Evolutionary conservation across 2,113 vertebrate genomes (phyloP).

Genomic region (Larimichthys crocea): DNA sequence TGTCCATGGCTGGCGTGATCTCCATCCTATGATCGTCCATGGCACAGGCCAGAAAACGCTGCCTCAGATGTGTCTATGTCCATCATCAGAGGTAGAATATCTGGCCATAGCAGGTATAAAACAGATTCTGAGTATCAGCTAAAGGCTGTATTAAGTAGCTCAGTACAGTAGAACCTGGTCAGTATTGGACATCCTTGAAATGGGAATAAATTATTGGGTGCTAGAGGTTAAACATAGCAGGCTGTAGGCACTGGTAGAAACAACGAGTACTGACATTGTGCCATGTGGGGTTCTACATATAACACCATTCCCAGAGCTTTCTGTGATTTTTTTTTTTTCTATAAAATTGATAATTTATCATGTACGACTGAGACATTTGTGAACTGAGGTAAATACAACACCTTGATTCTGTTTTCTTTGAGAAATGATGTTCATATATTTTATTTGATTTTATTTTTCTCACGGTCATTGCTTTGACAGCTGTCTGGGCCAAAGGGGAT

Average conservation of each 20-base stretch:
- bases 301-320: slow-evolving; percentile 60
- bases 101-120: slow-evolving; percentile 15
- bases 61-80: slow-evolving; percentile 9
- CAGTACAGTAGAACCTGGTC: slow-evolving; percentile 51
- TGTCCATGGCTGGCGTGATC: slow-evolving; percentile 22
- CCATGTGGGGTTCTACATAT: slow-evolving; percentile 43
- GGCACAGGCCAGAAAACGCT: slow-evolving; percentile 11
- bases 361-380: slow-evolving; percentile 66
- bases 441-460: slow-evolving; percentile 46
- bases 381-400: slow-evolving; percentile 52
- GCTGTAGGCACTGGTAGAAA: slow-evolving; percentile 25
- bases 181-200: slow-evolving; percentile 64
- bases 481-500: slow-evolving; percentile 77
- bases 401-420: slow-evolving; percentile 64
- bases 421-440: slow-evolving; percentile 62
- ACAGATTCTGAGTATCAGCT: slow-evolving; percentile 25
- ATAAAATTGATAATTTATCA: slow-evolving; percentile 57
- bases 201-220: slow-evolving; percentile 27
- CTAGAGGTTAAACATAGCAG: slow-evolving; percentile 48
- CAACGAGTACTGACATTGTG: slow-evolving; percentile 45
- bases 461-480: slow-evolving; percentile 76
- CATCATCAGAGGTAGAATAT: slow-evolving; percentile 25
- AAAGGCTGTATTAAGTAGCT: slow-evolving; percentile 39
- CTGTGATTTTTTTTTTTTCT: slow-evolving; percentile 51
- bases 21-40: slow-evolving; percentile 17